Conservation (phyloP, 2,113 vertebrate genomes). For the Austrofundulus limnaeus region DNA sequence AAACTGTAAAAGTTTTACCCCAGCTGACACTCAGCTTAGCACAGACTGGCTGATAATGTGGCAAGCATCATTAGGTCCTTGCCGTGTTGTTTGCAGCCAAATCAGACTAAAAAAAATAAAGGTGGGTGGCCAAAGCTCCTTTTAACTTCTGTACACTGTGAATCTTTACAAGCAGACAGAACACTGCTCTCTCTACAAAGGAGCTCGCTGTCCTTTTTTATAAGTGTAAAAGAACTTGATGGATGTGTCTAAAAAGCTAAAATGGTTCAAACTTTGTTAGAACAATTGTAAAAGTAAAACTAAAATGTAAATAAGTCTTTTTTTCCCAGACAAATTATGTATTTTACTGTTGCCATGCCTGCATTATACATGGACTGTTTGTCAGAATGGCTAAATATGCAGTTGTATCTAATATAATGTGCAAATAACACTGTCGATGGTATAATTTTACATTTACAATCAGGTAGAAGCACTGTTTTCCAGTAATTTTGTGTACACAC, state of each 20-base stretch:
- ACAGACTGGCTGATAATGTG: constrained; percentile 34
- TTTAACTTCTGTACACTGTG: constrained; percentile 11
- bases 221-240: neutral
- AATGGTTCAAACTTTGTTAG: neutral
- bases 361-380: no score
- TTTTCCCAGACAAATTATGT: no score
- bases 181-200: constrained; percentile 2
- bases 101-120: constrained; percentile 52
- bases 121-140: constrained; percentile 41
- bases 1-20: constrained; percentile 25
- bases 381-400: no score
- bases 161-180: constrained; percentile 21
- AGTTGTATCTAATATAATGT: no score
- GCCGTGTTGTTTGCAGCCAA: constrained; percentile 33
- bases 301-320: neutral
- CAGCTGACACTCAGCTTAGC: constrained; percentile 30
- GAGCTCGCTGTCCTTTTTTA: neutral
- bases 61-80: constrained; percentile 30
- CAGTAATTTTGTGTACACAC: no score
- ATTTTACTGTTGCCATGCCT: no score
- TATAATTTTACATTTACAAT: no score
- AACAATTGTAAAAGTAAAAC: neutral
- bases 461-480: no score
- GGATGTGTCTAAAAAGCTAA: neutral
- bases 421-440: no score